Evolutionary conservation across 2,888 invertebrate genomes (phyloP), one percentile per base, ranked within the genome.

Genomic region (Neocrepidodera transversa): DNA sequence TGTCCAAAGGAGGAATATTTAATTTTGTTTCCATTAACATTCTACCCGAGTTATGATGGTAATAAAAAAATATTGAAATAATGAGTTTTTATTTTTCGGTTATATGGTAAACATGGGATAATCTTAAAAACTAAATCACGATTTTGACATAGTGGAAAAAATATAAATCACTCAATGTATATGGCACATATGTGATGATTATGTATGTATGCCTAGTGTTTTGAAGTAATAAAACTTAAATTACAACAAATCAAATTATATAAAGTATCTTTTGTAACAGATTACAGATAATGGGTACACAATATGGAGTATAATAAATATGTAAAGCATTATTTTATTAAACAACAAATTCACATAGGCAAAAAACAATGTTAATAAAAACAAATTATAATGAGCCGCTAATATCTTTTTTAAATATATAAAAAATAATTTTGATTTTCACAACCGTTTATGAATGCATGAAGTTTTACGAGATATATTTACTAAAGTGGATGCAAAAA

Each of bases 121-220:
- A 32, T 32, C 32, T 32, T 32, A 13, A 13, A 32, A 32, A 32
- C 13, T 32, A 32, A 32, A 32, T 32, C 32, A 32, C 32, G 32
- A 10, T 32, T 32, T n/a, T n/a, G n/a, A 32, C 32, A 32, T 32
- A 13, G 32, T 32, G 32, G 32, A 45, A 26, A 26, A 45, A 45
- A 45, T 38, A 38, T 38, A 45, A 45, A 45, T 26, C 14, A 45
- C 13, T 45, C 45, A 14, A 26, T 26, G n/a, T n/a, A 45, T 45
- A 45, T 45, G 45, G 45, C 45, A 45, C 45, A 10, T 45, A 26
- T 45, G 45, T 45, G 45, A 45, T 45, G 23, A 45, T 42, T 45
- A 45, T 45, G 45, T 45, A 11, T 45, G 26, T 6, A 45, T 45
- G 45, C n/a, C n/a, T n/a, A n/a, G n/a, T n/a, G n/a, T n/a, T n/a